phyloP scores from a whole-genome alignment of 2,888 invertebrate genomes.

The Argyra leucocephala region DNA sequence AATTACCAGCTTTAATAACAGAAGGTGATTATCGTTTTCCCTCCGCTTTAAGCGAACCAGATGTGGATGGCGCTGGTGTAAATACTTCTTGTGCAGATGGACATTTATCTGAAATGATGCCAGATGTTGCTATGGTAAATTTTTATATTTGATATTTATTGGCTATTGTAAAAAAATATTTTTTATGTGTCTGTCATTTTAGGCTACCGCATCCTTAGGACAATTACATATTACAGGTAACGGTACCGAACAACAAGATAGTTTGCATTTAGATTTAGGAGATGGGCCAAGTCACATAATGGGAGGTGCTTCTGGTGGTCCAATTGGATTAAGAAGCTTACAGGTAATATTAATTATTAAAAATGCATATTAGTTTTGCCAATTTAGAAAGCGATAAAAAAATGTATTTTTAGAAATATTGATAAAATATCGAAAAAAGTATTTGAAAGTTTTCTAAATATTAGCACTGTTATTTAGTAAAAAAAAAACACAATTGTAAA shows the following conservation, averaged over 20 bases:
- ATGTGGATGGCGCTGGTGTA: slow-evolving; percentile 28
- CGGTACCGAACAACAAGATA: slow-evolving; percentile 40
- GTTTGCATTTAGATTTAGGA: slow-evolving; percentile 66
- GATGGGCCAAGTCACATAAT: slow-evolving; percentile 64
- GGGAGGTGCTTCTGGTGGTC: slow-evolving; percentile 36
- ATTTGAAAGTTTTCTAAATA: too few relatives aligned
- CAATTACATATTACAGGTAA: slow-evolving; percentile 51
- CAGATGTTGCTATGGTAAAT: slow-evolving; percentile 73
- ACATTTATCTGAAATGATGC: slow-evolving; percentile 73
- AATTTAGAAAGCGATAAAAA: too few relatives aligned
- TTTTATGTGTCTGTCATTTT: background rate
- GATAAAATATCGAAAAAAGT: too few relatives aligned
- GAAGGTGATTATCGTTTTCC: slow-evolving; percentile 50
- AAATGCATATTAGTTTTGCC: too few relatives aligned
- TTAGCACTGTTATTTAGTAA: too few relatives aligned
- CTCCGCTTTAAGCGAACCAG: slow-evolving; percentile 25
- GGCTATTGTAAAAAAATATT: background rate
- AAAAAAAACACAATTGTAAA: too few relatives aligned
- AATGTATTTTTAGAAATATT: too few relatives aligned
- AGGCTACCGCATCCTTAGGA: slow-evolving; percentile 62
- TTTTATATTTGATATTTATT: background rate
- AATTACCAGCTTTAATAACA: slow-evolving; percentile 56
- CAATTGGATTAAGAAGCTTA: slow-evolving; percentile 37
- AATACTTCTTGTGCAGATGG: slow-evolving; percentile 56
- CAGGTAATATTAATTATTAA: slow-evolving; percentile 38